phyloP scores from a whole-genome alignment of 2,113 vertebrate genomes.

The Eulacestoma nigropectus region DNA sequence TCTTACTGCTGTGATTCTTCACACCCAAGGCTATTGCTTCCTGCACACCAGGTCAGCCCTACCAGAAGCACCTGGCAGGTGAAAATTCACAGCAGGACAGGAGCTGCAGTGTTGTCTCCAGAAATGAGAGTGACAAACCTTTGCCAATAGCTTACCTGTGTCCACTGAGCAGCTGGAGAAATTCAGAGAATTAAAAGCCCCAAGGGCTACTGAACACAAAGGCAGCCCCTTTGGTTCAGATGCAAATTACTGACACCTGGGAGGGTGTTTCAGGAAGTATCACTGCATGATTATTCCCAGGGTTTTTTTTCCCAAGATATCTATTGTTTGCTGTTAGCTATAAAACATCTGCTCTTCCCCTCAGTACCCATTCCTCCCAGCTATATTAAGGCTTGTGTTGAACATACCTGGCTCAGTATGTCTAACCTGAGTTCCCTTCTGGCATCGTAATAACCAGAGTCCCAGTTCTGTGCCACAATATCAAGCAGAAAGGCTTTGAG shows the following conservation, averaged over 20 bases:
- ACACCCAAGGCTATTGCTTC: neutral
- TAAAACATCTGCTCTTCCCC: neutral
- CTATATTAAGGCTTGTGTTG: neutral
- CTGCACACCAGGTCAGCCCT: neutral
- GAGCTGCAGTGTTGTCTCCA: neutral
- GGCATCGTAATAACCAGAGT: neutral
- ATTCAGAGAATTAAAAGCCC: neutral
- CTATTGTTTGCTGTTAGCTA: neutral
- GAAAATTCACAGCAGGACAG: neutral
- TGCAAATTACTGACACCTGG: neutral
- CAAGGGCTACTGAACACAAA: neutral
- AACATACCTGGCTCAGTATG: neutral
- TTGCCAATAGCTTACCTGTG: neutral
- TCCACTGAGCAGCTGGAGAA: neutral
- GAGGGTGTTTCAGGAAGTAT: neutral
- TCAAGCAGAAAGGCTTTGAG: neutral
- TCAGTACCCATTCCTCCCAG: neutral
- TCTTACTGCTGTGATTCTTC: neutral
- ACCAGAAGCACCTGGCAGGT: neutral
- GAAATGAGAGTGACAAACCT: neutral
- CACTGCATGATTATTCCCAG: neutral
- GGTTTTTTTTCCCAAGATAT: neutral
- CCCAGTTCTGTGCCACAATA: neutral
- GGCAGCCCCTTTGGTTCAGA: neutral
- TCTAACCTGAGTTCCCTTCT: neutral